These are phyloP conservation scores for Metellina segmentata DNA, from an alignment of 2,888 invertebrate species.

Conservation along the genomic window DNA sequence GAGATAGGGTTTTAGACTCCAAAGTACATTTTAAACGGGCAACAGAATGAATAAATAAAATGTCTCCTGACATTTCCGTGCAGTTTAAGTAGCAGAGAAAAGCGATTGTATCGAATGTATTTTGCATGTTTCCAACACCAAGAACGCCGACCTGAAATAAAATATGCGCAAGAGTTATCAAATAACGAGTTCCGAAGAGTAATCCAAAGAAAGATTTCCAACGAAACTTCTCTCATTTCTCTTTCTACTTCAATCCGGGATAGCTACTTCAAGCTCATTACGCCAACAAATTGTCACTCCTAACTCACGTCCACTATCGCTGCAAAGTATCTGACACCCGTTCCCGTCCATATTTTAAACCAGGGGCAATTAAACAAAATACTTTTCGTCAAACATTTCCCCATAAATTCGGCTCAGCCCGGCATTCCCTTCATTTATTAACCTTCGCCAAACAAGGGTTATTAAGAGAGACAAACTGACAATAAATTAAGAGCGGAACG, in stretches of 20 bases:
- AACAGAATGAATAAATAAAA: too few species aligned
- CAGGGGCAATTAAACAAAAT: neutral
- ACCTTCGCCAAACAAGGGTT: conserved; percentile 36
- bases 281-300: neutral
- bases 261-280: neutral
- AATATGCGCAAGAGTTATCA: neutral
- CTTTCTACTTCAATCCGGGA: neutral
- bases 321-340: neutral
- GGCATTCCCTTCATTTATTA: conserved; percentile 10
- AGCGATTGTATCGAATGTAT: too few species aligned
- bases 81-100: too few species aligned
- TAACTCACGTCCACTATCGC: neutral
- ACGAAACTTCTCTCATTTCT: neutral
- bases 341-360: neutral
- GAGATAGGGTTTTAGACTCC: too few species aligned
- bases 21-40: too few species aligned
- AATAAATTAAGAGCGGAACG: conserved; percentile 30
- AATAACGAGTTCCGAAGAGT: neutral
- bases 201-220: neutral
- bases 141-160: neutral
- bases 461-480: conserved; percentile 32
- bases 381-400: neutral
- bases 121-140: too few species aligned
- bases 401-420: neutral
- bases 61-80: too few species aligned